Percentiles rank a stretch among this genome's conserved stretches.
Conservation (phyloP, 1,140 invertebrate genomes). For the Pogonus chalceus region DNA sequence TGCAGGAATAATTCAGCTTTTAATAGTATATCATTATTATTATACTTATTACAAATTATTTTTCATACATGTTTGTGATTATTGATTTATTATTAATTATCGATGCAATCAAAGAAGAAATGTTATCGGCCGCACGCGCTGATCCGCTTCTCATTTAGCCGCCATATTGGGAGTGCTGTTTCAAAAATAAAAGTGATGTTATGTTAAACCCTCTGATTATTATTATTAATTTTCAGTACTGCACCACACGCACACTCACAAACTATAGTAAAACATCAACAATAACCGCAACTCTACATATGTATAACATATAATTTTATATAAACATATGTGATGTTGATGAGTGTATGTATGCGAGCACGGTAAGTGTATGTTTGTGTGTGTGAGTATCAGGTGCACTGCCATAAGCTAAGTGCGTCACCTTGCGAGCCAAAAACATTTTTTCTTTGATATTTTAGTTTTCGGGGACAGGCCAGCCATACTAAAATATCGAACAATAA, state of each 20-base stretch:
- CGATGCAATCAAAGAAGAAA: slow-evolving; percentile 33
- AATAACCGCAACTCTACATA: background rate
- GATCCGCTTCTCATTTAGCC: slow-evolving; percentile 15
- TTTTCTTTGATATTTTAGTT: slow-evolving; percentile 31
- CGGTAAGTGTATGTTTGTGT: background rate
- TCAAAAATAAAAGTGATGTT: slow-evolving; percentile 4
- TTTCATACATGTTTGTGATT: no score
- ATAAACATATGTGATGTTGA: background rate
- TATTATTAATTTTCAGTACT: background rate
- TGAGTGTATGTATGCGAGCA: background rate
- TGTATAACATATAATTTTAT: background rate
- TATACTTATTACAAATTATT: slow-evolving; percentile 15
- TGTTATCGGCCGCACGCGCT: slow-evolving; percentile 21
- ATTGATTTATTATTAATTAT: slow-evolving; percentile 18
- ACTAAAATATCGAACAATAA: no score
- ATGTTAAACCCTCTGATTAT: background rate
- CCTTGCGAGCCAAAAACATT: slow-evolving; percentile 27
- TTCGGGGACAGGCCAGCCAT: slow-evolving; percentile 2
- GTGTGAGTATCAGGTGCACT: background rate
- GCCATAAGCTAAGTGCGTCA: no score
- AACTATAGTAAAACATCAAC: no score
- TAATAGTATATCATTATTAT: slow-evolving; percentile 10
- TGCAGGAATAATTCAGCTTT: background rate
- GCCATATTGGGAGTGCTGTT: slow-evolving; percentile 20
- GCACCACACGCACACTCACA: no score